phyloP scores from a whole-genome alignment of 1,140 invertebrate species.

The Solenopsis fugax region DNA sequence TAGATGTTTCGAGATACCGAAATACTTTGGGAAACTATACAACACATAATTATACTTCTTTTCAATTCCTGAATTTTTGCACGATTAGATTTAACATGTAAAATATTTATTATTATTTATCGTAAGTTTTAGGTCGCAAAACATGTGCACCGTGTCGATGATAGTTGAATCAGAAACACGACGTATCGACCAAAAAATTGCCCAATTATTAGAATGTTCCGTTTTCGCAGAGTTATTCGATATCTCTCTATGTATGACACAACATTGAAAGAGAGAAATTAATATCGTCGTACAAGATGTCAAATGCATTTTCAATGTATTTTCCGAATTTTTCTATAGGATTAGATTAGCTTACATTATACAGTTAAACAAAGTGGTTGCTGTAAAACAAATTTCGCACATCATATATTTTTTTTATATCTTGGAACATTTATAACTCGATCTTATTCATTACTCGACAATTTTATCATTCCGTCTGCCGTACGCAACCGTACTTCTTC shows the following conservation, averaged over 20 bases:
- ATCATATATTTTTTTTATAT: too few species aligned
- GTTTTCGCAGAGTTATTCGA: slow-evolving; percentile 85
- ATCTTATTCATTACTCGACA: too few species aligned
- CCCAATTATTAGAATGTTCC: slow-evolving; percentile 99
- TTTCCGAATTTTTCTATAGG: not conserved
- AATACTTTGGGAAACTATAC: slow-evolving; percentile 81
- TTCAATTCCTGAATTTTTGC: slow-evolving; percentile 67
- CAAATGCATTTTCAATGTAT: slow-evolving; percentile 46
- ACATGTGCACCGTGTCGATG: slow-evolving; percentile 98
- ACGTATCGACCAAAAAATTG: slow-evolving; percentile 98
- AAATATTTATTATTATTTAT: slow-evolving; percentile 82
- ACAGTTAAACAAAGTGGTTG: too few species aligned
- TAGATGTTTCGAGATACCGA: slow-evolving; percentile 15
- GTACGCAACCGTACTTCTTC: too few species aligned
- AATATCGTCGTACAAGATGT: slow-evolving; percentile 27
- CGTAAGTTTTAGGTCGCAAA: slow-evolving; percentile 93
- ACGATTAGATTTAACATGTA: slow-evolving; percentile 75
- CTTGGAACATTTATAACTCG: too few species aligned
- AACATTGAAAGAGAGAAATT: not conserved
- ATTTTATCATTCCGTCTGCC: too few species aligned
- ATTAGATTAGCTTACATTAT: too few species aligned
- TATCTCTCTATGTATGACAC: slow-evolving; percentile 57
- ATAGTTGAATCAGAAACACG: slow-evolving; percentile 99
- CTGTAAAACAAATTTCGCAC: too few species aligned
- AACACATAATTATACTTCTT: slow-evolving; percentile 78